Evolutionary conservation across 1,140 invertebrate species (phyloP).

Genomic region (Spodoptera litura): DNA sequence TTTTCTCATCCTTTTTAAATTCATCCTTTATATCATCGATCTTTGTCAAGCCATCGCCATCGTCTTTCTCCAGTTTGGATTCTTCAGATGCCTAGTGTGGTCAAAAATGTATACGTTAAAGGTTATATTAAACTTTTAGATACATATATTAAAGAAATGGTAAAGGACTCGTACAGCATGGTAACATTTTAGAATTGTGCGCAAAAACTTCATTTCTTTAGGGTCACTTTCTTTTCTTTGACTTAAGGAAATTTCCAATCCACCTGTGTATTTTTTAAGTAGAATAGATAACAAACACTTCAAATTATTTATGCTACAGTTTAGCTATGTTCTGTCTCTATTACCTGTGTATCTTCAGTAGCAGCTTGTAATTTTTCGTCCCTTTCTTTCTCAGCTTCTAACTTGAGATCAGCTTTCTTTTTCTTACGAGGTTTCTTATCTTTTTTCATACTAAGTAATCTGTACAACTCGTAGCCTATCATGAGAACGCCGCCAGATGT

Average conservation of each 20-base stretch:
- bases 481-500: constrained; percentile 96
- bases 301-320: too few relatives aligned
- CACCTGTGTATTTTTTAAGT: too few relatives aligned
- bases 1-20: constrained; percentile 85
- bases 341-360: constrained; percentile 77
- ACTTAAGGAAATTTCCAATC: too few relatives aligned
- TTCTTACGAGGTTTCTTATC: constrained; percentile 88
- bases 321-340: too few relatives aligned
- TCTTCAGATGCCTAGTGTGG: constrained; percentile 48
- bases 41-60: constrained; percentile 65
- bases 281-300: too few relatives aligned
- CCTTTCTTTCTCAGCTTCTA: constrained; percentile 75
- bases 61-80: constrained; percentile 67
- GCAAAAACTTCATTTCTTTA: too few relatives aligned
- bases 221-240: too few relatives aligned
- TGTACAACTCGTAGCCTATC: constrained; percentile 99
- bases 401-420: constrained; percentile 76
- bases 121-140: background rate
- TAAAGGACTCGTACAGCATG: background rate
- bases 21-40: constrained; percentile 70
- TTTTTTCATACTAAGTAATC: constrained; percentile 94
- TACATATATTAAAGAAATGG: too few relatives aligned
- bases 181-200: too few relatives aligned
- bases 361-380: constrained; percentile 69
- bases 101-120: background rate